Percentiles rank a stretch among this genome's conserved stretches.
Conservation (phyloP, 64 coral and sea anemone genomes). For the Porites lutea region DNA sequence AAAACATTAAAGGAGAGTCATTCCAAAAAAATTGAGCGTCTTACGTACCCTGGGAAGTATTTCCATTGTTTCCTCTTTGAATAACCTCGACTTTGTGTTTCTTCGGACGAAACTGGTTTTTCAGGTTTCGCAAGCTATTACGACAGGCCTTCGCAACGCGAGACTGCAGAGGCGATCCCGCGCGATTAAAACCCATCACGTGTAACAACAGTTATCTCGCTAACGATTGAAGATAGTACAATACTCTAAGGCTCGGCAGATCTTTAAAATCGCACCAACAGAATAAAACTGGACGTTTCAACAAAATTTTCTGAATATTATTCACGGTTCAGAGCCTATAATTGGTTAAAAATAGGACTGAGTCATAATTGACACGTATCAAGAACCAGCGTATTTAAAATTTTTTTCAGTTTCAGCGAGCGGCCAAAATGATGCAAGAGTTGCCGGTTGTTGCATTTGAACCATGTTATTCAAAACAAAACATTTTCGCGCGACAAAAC, state of each 20-base stretch:
- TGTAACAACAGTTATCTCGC: background rate
- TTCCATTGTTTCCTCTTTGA: background rate
- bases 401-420: too few species aligned
- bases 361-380: conserved; percentile 45
- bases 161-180: conserved; percentile 18
- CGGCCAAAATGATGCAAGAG: too few species aligned
- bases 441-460: too few species aligned
- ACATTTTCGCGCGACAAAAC: too few species aligned
- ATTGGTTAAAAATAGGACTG: conserved; percentile 47
- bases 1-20: too few species aligned
- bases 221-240: background rate
- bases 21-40: background rate
- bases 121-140: conserved; percentile 54
- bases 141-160: conserved; percentile 45
- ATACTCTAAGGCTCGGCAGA: background rate
- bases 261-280: background rate
- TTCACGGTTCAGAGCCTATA: background rate
- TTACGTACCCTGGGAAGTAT: conserved; percentile 5
- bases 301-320: background rate
- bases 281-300: background rate
- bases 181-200: conserved; percentile 33
- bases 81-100: conserved; percentile 14
- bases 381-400: background rate
- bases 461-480: too few species aligned
- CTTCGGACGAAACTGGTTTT: conserved; percentile 55